Conservation (phyloP, 2,113 vertebrate genomes). For the Hydrolagus affinis region DNA sequence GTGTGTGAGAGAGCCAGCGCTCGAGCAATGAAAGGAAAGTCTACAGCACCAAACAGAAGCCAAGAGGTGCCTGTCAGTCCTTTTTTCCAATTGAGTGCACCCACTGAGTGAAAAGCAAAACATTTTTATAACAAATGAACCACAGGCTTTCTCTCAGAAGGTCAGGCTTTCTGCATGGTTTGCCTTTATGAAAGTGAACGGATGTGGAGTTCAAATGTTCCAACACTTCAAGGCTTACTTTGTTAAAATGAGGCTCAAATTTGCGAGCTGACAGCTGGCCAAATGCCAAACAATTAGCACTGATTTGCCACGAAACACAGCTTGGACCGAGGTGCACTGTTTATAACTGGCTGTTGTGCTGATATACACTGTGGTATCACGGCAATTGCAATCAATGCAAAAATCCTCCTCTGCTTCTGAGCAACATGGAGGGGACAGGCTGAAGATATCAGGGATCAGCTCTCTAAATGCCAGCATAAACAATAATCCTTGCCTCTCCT, state of each 20-base stretch:
- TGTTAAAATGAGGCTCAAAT: not conserved
- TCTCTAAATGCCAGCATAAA: too few relatives aligned
- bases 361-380: not conserved
- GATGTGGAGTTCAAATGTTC: constrained; percentile 20
- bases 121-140: constrained; percentile 9
- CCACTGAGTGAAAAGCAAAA: constrained; percentile 12
- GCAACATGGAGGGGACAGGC: too few relatives aligned
- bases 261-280: constrained; percentile 9
- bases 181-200: not conserved
- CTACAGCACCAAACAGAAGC: not conserved
- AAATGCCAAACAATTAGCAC: constrained; percentile 21
- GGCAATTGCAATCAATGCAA: not conserved
- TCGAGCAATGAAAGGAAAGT: not conserved
- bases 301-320: not conserved
- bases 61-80: constrained; percentile 10
- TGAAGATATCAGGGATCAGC: too few relatives aligned
- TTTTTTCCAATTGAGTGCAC: constrained; percentile 6
- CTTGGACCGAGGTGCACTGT: not conserved
- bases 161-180: constrained; percentile 15
- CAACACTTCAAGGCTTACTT: constrained; percentile 16
- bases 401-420: too few relatives aligned
- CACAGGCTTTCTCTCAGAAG: constrained; percentile 20
- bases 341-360: not conserved
- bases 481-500: too few relatives aligned
- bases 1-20: not conserved